Conservation (phyloP, 2,113 vertebrate genomes). For the Protobothrops flavoviridis region DNA sequence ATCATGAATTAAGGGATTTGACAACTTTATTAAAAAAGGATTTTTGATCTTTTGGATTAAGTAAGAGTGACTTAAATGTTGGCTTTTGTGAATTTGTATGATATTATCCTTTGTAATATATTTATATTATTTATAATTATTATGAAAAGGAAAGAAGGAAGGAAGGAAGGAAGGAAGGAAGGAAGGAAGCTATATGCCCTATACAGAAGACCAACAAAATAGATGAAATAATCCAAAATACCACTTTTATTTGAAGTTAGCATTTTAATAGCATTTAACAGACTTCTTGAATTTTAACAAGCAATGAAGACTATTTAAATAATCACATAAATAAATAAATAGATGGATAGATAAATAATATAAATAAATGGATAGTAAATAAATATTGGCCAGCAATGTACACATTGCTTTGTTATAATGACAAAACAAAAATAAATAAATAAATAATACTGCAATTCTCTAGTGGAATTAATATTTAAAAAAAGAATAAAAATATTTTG, state of each 20-base stretch:
- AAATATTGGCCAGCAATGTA: not conserved
- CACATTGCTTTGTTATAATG: not conserved
- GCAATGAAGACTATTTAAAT: not conserved
- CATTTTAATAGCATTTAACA: not conserved
- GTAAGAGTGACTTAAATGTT: not conserved
- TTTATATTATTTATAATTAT: not conserved
- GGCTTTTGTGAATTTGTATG: not conserved
- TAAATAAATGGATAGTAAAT: not conserved
- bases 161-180: no score
- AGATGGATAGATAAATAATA: not conserved
- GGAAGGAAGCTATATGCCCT: not conserved
- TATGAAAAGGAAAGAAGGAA: not conserved
- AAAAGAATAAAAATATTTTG: not conserved
- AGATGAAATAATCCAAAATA: not conserved
- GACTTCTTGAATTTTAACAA: not conserved
- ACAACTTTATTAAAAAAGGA: not conserved
- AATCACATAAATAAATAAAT: not conserved
- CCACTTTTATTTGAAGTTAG: not conserved
- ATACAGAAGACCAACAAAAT: not conserved
- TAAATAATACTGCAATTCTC: not conserved
- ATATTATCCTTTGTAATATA: not conserved
- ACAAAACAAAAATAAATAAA: not conserved
- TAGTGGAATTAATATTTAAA: not conserved
- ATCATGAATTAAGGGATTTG: not conserved
- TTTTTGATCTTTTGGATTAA: not conserved